phyloP scores from a whole-genome alignment of 2,113 vertebrate genomes.

The Megaceryle maxima region DNA sequence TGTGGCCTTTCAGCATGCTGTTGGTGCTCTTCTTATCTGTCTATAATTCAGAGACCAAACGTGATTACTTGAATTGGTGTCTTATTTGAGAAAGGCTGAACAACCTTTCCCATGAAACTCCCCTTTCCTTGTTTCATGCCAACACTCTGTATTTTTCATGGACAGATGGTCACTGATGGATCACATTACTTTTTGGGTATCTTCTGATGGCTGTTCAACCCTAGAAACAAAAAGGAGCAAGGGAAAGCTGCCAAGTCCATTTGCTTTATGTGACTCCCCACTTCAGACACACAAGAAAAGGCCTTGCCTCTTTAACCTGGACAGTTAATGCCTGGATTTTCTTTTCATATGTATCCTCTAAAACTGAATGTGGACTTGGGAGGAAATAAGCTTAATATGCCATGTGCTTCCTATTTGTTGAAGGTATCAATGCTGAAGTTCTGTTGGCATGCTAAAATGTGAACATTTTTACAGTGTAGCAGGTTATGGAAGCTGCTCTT shows the following conservation, averaged over 20 bases:
- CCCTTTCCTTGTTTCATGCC: not conserved
- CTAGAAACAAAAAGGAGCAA: not conserved
- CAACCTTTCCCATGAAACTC: not conserved
- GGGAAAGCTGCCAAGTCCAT: not conserved
- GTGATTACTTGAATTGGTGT: not conserved
- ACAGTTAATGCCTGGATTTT: not conserved
- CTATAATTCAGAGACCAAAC: not conserved
- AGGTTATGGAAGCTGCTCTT: conserved; percentile 58
- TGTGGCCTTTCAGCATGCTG: not conserved
- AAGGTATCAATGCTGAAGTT: conserved; percentile 28
- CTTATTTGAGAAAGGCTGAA: not conserved
- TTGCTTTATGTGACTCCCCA: not conserved
- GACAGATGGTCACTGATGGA: not conserved
- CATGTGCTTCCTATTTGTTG: conserved; percentile 62
- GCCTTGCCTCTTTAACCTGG: not conserved
- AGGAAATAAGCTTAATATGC: conserved; percentile 40
- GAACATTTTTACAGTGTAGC: conserved; percentile 48
- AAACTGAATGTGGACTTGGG: not conserved
- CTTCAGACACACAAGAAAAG: not conserved
- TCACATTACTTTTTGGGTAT: not conserved
- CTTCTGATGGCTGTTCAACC: not conserved
- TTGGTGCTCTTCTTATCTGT: not conserved
- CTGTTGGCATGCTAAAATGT: conserved; percentile 28
- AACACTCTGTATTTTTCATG: not conserved
- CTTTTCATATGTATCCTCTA: not conserved